These are phyloP conservation scores for Atta texana DNA, from an alignment of 1,140 invertebrate species.

Conservation along the genomic window DNA sequence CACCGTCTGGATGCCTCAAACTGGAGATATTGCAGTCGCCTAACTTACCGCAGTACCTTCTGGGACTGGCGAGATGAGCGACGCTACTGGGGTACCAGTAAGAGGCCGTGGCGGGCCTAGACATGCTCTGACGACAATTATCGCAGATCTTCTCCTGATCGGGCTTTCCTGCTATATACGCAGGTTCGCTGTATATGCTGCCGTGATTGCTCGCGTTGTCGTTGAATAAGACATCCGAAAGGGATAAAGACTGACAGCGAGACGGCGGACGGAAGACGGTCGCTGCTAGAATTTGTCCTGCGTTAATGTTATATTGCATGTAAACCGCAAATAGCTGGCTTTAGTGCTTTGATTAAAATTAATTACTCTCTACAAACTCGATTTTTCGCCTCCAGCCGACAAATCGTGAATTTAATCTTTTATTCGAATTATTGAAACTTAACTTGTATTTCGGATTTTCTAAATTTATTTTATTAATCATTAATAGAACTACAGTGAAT, in stretches of 20 bases:
- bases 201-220: slow-evolving; percentile 89
- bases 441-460: background rate
- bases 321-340: slow-evolving; percentile 44
- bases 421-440: background rate
- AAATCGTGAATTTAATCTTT: background rate
- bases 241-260: slow-evolving; percentile 89
- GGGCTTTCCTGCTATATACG: slow-evolving; percentile 88
- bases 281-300: slow-evolving; percentile 80
- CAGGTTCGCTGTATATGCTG: slow-evolving; percentile 94
- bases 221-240: slow-evolving; percentile 90
- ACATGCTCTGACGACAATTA: slow-evolving; percentile 91
- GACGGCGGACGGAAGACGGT: slow-evolving; percentile 85
- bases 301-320: slow-evolving; percentile 79
- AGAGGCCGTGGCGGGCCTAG: slow-evolving; percentile 90
- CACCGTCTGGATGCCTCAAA: slow-evolving; percentile 94
- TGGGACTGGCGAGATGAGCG: slow-evolving; percentile 84
- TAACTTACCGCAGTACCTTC: slow-evolving; percentile 84
- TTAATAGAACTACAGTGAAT: background rate
- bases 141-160: slow-evolving; percentile 92
- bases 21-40: slow-evolving; percentile 90
- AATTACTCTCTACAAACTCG: background rate
- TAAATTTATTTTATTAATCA: slow-evolving; percentile 6
- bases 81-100: slow-evolving; percentile 87
- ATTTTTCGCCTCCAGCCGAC: background rate
- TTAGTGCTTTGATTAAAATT: slow-evolving; percentile 37